phyloP scores from a whole-genome alignment of 2,888 invertebrate genomes.

The Oscheius sp. region DNA sequence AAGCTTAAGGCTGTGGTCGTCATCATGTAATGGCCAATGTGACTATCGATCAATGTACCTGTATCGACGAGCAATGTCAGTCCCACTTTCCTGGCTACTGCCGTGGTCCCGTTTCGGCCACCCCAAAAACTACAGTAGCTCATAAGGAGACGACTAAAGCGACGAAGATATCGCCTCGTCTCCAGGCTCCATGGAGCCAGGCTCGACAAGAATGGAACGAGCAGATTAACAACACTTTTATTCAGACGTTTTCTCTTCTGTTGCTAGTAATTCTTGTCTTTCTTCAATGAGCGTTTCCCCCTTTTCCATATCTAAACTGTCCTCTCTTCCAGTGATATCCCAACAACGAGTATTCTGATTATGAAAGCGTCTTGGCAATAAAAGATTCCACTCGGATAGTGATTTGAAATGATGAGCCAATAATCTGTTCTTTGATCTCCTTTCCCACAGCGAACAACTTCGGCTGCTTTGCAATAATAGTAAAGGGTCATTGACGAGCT shows the following conservation, averaged over 20 bases:
- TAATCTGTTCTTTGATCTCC: too few relatives aligned
- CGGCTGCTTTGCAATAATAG: too few relatives aligned
- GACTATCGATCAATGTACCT: conserved; percentile 54
- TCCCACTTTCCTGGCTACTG: conserved; percentile 52
- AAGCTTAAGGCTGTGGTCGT: conserved; percentile 44
- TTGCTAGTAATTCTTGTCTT: conserved; percentile 2
- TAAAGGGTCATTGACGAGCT: too few relatives aligned
- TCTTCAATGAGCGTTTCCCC: not conserved
- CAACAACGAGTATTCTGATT: too few relatives aligned
- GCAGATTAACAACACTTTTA: not conserved
- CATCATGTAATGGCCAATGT: conserved; percentile 52
- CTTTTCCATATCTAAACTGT: too few relatives aligned
- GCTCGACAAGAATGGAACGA: not conserved
- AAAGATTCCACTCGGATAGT: too few relatives aligned
- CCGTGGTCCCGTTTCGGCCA: not conserved
- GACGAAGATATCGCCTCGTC: not conserved
- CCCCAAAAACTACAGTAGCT: not conserved
- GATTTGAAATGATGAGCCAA: too few relatives aligned
- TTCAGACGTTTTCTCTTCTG: not conserved
- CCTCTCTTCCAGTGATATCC: too few relatives aligned
- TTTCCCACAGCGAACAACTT: too few relatives aligned
- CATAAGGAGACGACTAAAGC: not conserved
- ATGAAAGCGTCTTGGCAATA: too few relatives aligned
- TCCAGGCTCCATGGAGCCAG: conserved; percentile 6
- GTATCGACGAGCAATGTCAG: conserved; percentile 50